Evolutionary conservation across 2,113 vertebrate species (phyloP).

Genomic region (Hepsetus odoe): DNA sequence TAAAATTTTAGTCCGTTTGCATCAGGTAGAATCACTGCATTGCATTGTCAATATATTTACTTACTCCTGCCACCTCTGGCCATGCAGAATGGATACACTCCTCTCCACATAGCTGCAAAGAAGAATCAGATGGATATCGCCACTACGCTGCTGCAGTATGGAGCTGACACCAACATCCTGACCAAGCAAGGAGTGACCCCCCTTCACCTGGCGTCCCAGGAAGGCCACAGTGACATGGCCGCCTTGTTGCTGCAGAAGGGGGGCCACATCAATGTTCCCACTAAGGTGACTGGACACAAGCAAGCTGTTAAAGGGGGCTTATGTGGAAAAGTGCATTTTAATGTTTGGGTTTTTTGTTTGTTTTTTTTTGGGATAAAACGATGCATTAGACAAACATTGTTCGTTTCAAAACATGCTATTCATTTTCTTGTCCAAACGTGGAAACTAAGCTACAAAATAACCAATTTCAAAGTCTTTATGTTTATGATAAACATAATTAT

Average conservation of each 20-base stretch:
- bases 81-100: conserved; percentile 93
- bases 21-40: neutral
- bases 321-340: no score
- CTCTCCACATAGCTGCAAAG: conserved; percentile 95
- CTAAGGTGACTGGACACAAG: conserved; percentile 82
- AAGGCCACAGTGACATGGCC: conserved; percentile 91
- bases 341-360: no score
- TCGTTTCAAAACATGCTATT: no score
- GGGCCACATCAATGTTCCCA: conserved; percentile 83
- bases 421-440: no score
- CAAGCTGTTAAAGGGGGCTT: neutral
- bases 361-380: no score
- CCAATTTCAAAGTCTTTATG: no score
- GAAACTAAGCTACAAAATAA: no score
- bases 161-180: conserved; percentile 88
- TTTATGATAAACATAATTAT: no score
- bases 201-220: conserved; percentile 92
- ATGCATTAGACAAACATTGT: no score
- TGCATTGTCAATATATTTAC: neutral
- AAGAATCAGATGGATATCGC: conserved; percentile 99
- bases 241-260: conserved; percentile 87
- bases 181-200: conserved; percentile 95
- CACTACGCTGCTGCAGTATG: conserved; percentile 85
- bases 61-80: neutral
- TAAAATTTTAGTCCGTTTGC: no score